A percentile compares a stretch with the other conserved stretches of the same genome.
Conservation (phyloP, 2,797 vertebrate genomes). For the Menidia menidia region DNA sequence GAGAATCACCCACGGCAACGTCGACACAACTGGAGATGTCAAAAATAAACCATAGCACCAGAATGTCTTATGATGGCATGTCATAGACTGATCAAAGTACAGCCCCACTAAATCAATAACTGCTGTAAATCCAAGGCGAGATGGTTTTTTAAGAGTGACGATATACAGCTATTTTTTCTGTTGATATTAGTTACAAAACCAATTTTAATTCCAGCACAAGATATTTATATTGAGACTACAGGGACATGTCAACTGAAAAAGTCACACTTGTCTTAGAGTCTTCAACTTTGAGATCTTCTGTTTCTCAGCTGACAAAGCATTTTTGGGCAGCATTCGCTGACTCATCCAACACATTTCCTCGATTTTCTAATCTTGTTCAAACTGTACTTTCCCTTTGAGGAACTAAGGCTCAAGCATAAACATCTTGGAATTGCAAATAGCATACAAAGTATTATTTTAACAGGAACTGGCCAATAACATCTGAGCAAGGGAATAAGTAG, state of each 20-base stretch:
- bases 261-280: neutral
- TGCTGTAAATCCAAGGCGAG: neutral
- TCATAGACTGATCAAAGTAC: constrained; percentile 9
- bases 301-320: constrained; percentile 9
- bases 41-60: constrained; percentile 35
- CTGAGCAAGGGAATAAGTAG: neutral
- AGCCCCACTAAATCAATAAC: constrained; percentile 5
- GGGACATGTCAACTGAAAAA: constrained; percentile 8
- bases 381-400: constrained; percentile 50
- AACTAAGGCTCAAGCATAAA: constrained; percentile 10
- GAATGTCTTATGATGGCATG: constrained; percentile 8
- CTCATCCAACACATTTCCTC: constrained; percentile 58
- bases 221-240: neutral
- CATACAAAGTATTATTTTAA: constrained; percentile 7
- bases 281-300: neutral
- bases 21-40: constrained; percentile 77
- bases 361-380: constrained; percentile 63
- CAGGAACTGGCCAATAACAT: constrained; percentile 22
- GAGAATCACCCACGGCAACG: constrained; percentile 67
- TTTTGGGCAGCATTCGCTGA: constrained; percentile 42
- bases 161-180: constrained; percentile 16
- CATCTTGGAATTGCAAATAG: constrained; percentile 26
- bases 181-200: constrained; percentile 11
- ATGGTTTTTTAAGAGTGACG: neutral
- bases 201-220: neutral